Evolutionary conservation across 2,113 vertebrate species (phyloP), one percentile per base, ranked within the genome.

Genomic region (Athene cunicularia): DNA sequence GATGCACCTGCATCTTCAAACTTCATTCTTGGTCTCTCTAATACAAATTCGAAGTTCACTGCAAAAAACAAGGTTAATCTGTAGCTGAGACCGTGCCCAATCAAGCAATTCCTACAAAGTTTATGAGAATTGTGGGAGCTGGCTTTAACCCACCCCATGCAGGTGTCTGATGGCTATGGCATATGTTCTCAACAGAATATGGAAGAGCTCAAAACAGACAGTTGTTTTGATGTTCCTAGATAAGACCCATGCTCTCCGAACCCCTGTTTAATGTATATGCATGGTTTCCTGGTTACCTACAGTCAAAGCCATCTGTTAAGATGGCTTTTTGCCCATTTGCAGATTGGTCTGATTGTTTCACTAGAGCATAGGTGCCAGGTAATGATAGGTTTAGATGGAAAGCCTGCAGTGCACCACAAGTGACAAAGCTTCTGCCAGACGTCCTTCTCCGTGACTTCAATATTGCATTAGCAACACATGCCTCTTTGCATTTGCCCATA

Each of bases 301-400:
- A 95, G 77, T 90, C 93, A 93, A 86, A 87, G 87, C 92, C 97
- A 97, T 97, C 96, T 98, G 98, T 70, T 89, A 64, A 13, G 21
- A 96, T 96, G 97, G 96, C 91, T 93, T 94, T 90, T 87, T 95
- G 95, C 96, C 98, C 67, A 58, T 77, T 83, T 26, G 71, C 89
- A 95, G 96, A 98, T 95, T 97, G 95, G 66, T 91, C 73, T 90
- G 88, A 93, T 93, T 95, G 95, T 93, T 97, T 96, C 67, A 93
- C 84, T 87, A 81, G 56, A 79, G 45, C 84, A 92, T 68, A 93
- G 87, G 73, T 97, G 96, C 96, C 97, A 98, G 97, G 84, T 95
- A 96, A 97, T 95, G 93, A 96, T 93, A 79, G 92, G 90, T 97
- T 95, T 97, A 96, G 95, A 97, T 32, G 89, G 96, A 91, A 59